Evolutionary conservation across 1,140 invertebrate genomes (phyloP), one percentile per base, ranked within the genome.

Genomic region (Drosophila lini): DNA sequence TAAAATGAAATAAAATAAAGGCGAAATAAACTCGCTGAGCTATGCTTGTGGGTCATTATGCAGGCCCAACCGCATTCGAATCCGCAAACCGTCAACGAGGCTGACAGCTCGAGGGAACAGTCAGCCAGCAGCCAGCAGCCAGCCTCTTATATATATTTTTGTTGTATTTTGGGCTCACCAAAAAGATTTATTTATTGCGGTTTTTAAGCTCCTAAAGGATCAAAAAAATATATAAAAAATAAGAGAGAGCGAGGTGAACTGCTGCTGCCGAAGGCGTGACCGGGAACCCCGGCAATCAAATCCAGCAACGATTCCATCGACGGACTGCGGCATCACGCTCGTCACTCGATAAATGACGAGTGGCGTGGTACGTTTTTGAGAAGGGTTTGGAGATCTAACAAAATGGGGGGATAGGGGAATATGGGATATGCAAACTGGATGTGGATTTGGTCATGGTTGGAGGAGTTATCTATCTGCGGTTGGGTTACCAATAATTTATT

Each of bases 111-210:
- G 15, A 42, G 60, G 53, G 53, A 55, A 13, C 44, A 40, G 41
- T 7, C 44, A 25, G 19, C 22, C 22, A 22, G 22, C 22, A 22
- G 22, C 22, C 22, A 22, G 22, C 22, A 22, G 22, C 22, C 22
- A 22, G 31, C 13, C 25, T 44, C 61, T 44, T 65, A n/a, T 28
- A 28, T 28, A 5, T 40, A 52, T 53, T 55, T 28, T n/a, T 8
- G 36, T 11, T 9, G 34, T 45, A 56, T 34, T 48, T 86, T 53
- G 74, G 32, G 68, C 32, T 47, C 53, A 9, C 73, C 73, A 53
- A 83, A 82, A 89, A 89, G 84, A 88, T 88, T 88, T 88, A 88
- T 88, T 88, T 88, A 89, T 88, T 89, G 83, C 80, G 77, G 83
- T 55, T 88, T 85, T 88, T 80, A 83, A 88, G 55, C 63, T 65